These are phyloP conservation scores for Pampusana beccarii DNA, from an alignment of 2,113 vertebrate species.

Conservation along the genomic window DNA sequence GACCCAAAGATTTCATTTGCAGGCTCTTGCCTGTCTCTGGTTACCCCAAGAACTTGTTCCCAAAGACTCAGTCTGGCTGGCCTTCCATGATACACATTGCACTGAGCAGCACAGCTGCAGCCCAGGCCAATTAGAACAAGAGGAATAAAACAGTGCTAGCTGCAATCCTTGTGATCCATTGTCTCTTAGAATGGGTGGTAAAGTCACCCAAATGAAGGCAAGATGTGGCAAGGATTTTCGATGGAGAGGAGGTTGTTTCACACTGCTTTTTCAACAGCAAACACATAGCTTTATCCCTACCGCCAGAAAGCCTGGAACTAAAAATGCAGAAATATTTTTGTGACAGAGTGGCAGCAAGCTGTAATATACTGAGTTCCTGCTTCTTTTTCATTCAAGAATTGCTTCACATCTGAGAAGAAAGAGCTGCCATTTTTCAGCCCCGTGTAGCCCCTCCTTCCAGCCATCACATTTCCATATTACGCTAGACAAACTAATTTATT, in stretches of 20 bases:
- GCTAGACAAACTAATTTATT: slow-evolving; percentile 1
- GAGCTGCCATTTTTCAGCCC: slow-evolving; percentile 19
- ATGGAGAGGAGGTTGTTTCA: neutral
- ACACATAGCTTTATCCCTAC: neutral
- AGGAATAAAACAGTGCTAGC: neutral
- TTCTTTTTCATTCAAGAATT: slow-evolving; percentile 34
- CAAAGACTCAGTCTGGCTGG: neutral
- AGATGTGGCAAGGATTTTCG: neutral
- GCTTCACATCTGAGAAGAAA: slow-evolving; percentile 33
- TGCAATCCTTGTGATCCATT: neutral
- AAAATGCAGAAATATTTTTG: slow-evolving; percentile 10
- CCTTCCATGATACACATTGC: neutral
- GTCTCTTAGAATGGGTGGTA: neutral
- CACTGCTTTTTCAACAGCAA: neutral
- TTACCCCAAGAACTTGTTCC: neutral
- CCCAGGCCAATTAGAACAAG: neutral
- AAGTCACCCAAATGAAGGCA: neutral
- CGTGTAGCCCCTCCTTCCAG: neutral
- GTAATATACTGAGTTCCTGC: slow-evolving; percentile 37
- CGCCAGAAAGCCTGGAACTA: neutral
- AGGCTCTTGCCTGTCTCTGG: neutral
- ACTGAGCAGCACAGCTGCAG: neutral
- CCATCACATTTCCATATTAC: neutral
- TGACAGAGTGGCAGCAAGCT: slow-evolving; percentile 10
- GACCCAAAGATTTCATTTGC: neutral